phyloP scores from a whole-genome alignment of 2,113 vertebrate species.

The Butastur rufipennis region DNA sequence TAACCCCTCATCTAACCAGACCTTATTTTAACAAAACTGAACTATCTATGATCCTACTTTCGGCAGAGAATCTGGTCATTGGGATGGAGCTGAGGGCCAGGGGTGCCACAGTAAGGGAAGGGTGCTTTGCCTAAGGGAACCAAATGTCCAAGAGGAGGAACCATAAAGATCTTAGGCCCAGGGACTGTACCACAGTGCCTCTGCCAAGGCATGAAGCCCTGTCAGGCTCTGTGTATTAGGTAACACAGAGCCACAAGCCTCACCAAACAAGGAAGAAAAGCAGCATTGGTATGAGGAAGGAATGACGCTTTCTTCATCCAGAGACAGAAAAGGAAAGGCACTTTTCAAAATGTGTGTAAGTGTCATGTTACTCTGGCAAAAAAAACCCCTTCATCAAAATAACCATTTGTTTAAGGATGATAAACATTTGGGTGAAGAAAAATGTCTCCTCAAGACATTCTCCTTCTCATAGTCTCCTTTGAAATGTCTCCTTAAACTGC shows the following conservation, averaged over 20 bases:
- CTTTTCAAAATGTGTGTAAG: background rate
- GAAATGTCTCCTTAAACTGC: no score
- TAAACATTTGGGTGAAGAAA: background rate
- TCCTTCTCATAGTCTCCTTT: no score
- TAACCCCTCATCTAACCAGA: background rate
- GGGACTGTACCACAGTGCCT: background rate
- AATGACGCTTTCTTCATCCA: background rate
- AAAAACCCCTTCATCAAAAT: background rate
- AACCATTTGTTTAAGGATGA: background rate
- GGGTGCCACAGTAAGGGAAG: background rate
- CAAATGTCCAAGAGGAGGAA: background rate
- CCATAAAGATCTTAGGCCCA: background rate
- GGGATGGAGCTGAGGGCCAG: background rate
- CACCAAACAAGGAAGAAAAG: background rate
- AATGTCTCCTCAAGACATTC: no score
- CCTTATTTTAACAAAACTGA: background rate
- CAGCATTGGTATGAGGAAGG: background rate
- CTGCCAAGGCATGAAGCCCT: background rate
- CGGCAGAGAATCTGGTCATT: background rate
- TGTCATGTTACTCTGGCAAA: background rate
- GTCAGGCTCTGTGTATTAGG: background rate
- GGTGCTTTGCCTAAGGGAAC: background rate
- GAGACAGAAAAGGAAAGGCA: background rate
- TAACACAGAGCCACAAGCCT: background rate
- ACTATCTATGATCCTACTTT: background rate